These are phyloP conservation scores for Tribolium madens DNA, from an alignment of 1,140 invertebrate genomes.

Conservation along the genomic window DNA sequence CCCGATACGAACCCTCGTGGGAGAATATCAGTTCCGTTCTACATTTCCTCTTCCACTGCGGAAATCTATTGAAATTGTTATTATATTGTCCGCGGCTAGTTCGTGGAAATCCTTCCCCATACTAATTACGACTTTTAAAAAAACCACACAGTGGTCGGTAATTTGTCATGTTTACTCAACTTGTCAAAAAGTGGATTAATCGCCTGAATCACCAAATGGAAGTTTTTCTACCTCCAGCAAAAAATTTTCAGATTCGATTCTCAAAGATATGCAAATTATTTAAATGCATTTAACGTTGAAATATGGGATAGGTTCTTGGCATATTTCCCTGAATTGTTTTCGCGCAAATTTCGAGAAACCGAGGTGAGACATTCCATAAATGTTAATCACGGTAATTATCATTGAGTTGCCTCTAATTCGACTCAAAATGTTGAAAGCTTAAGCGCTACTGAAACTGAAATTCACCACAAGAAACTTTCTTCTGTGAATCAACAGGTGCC, in stretches of 20 bases:
- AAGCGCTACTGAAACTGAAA: constrained; percentile 2
- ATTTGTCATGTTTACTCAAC: constrained; percentile 27
- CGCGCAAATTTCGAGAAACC: background rate
- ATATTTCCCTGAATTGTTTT: constrained; percentile 6
- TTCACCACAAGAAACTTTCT: constrained; percentile 13
- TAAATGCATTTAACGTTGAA: background rate
- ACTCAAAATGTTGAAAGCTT: background rate
- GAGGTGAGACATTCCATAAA: constrained; percentile 16
- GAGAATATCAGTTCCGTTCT: constrained; percentile 30
- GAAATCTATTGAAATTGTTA: constrained; percentile 25
- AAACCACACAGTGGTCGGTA: background rate
- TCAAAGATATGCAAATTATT: constrained; percentile 8
- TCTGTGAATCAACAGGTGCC: constrained; percentile 9
- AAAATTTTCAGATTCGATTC: background rate
- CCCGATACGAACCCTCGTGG: constrained; percentile 33
- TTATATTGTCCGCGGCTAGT: constrained; percentile 33
- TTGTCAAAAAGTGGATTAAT: constrained; percentile 23
- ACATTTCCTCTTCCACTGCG: constrained; percentile 26
- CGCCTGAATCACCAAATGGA: background rate
- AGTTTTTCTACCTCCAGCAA: constrained; percentile 13
- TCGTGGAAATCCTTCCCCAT: constrained; percentile 23
- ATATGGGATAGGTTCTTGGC: constrained; percentile 2
- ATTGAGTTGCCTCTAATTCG: background rate
- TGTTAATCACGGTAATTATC: constrained; percentile 20
- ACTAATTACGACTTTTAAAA: background rate